phyloP scores from a whole-genome alignment of 1,140 invertebrate genomes.

The Panagrolaimus sp. region DNA sequence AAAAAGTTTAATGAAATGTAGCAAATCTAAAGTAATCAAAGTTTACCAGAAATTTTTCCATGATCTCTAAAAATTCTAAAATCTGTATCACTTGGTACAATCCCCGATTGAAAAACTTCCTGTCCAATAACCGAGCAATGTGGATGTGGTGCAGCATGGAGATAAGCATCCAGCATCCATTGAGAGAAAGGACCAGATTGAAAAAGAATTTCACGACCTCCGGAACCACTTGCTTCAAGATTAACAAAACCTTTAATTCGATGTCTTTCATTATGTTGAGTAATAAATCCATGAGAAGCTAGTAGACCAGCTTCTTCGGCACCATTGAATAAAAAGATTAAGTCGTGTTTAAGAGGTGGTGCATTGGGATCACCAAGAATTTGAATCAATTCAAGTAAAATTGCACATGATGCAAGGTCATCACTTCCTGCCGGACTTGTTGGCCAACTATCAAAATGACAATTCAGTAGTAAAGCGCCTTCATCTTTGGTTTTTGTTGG shows the following conservation, averaged over 20 bases:
- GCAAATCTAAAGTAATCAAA: no score
- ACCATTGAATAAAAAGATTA: slow-evolving; percentile 79
- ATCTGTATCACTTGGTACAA: slow-evolving; percentile 89
- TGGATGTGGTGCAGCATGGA: slow-evolving; percentile 73
- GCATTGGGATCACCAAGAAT: slow-evolving; percentile 65
- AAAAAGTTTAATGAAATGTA: neutral
- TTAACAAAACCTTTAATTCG: slow-evolving; percentile 78
- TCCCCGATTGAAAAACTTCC: slow-evolving; percentile 76
- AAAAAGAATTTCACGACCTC: slow-evolving; percentile 82
- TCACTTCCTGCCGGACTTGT: slow-evolving; percentile 66
- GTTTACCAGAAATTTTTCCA: slow-evolving; percentile 61
- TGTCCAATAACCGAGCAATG: slow-evolving; percentile 80
- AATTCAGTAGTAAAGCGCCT: slow-evolving; percentile 71
- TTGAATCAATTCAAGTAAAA: slow-evolving; percentile 78
- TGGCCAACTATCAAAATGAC: slow-evolving; percentile 80
- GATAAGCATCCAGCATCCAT: slow-evolving; percentile 79
- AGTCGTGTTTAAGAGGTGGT: slow-evolving; percentile 64
- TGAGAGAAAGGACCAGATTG: slow-evolving; percentile 72
- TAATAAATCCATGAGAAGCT: slow-evolving; percentile 86
- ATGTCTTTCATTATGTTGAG: slow-evolving; percentile 78
- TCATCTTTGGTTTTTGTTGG: slow-evolving; percentile 55
- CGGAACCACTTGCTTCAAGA: slow-evolving; percentile 79
- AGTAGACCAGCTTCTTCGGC: slow-evolving; percentile 58
- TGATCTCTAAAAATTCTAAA: slow-evolving; percentile 82
- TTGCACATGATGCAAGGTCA: slow-evolving; percentile 66